Evolutionary conservation across 2,888 invertebrate genomes (phyloP), one percentile per base, ranked within the genome.

Genomic region (Galeruca laticollis): DNA sequence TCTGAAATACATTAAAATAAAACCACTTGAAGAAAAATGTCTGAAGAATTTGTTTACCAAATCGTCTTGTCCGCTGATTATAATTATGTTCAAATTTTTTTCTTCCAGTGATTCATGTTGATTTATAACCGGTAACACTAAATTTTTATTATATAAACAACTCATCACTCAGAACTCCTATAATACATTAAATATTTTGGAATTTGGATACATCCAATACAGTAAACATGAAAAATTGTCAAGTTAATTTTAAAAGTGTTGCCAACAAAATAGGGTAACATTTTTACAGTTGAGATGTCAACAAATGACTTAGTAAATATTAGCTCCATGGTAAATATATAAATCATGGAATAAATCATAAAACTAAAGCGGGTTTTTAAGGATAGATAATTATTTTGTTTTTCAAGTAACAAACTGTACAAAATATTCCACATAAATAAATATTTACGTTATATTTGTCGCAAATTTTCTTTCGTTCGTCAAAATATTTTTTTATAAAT

Each of bases 101-200:
- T 74, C 77, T 60, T 78, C 78, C 8, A 56, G 26, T 37, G 70
- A 70, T 43, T 74, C 69, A 35, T 73, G 74, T 26, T 65, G 64
- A 57, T 75, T 64, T 64, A 49, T 71, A 37, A 79, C 71, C 33
- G 73, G 76, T 43, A 80, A 68, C 33, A 64, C 26, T 57, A 77
- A 76, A 59, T 70, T 75, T 51, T 77, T 71, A 65, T 76, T 77
- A 68, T 79, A 80, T 43, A 80, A 60, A 67, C 75, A 73, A 31
- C 37, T 51, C 66, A 64, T 60, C 15, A 15, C 47, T 60, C 1
- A 31, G n/a, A 49, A 47, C 13, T n/a, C n/a, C 2, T n/a, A 40
- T 3, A 40, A 40, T 59, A 2, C 20, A 59, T 59, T 18, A 15
- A 59, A 59, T 13, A 10, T 6, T 52, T 11, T 52, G 1, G 11